Evolutionary conservation across 2,888 invertebrate species (phyloP), one percentile per base, ranked within the genome.

Genomic region (Sphaerophoria taeniata): DNA sequence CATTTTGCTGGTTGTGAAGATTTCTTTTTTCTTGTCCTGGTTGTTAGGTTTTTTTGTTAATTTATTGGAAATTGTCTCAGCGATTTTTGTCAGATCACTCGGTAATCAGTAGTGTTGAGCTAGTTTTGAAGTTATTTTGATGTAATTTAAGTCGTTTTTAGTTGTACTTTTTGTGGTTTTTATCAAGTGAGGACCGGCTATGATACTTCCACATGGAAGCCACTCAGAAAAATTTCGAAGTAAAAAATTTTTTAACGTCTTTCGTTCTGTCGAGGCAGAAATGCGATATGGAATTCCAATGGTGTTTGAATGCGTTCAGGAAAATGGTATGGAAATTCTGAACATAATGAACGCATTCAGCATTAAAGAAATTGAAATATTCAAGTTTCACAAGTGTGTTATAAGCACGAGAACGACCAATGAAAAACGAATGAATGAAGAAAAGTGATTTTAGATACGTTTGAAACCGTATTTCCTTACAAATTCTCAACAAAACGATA

Each of bases 201-300:
- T 84, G 71, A 63, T 87, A 87, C 87, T 88, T 88, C 88, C 89
- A 88, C 89, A 89, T 89, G 89, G 89, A 89, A 88, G 88, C 88
- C 87, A 65, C 87, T 88, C 88, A 88, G 88, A 89, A 88, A 87
- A 87, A 84, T 70, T 87, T 85, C 87, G 82, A 87, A 87, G 81
- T 80, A 85, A 80, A 70, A 61, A 86, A 79, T 6, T 6, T 6
- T 36, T 85, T 87, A 88, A 88, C 87, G 87, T 88, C 69, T 88
- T 86, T 88, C 74, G 75, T 79, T 69, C 67, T 61, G 84, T 12
- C 34, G 47, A 6, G 7, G 9, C 7, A 70, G 69, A 72, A 72
- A 61, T 60, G 73, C 74, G 70, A 49, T 34, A 3, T 34, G 49
- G 63, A 73, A 65, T 79, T 80, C 79, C 63, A n/a, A n/a, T n/a